Base-by-base conservation (phyloP, 2,113 vertebrate species). In the Amazona vittata region DNA sequence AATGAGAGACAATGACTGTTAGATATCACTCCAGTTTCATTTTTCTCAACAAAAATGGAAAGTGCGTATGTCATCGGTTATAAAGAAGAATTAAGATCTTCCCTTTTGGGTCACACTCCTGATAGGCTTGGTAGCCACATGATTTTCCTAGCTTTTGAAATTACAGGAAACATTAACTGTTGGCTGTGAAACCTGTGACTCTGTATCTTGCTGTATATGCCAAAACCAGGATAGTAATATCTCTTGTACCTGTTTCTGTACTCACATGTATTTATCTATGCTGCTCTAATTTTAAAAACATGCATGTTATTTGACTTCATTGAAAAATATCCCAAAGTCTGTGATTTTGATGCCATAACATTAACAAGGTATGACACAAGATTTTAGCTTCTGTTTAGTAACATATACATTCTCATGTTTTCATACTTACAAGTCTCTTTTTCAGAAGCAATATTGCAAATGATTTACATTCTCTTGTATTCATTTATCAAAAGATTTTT, bases 401-500 rank as follows among this genome's bases (percentile, higher is more conserved):
- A 14, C 15, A 10, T 76, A 11, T 26, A 5, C 60, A 4, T 47
- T 84, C 9, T 78, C 89, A 35, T 47, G 43, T 73, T 84, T 79
- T 71, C 12, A 5, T 70, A 11, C 59, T 43, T 92, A 44, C n/a
- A 37, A 41, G 43, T 52, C 37, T 15, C 24, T 57, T 90, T 94
- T 83, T 86, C 50, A 85, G 15, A 73, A 90, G 26, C 24, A 46
- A 6, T 67, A 49, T 49, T 69, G 12, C 22, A 64, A 55, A 31
- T 60, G 12, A 4, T 91, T 87, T 91, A 22, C 15, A 10, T 87
- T 52, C 11, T 90, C 6, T 53, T 71, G 9, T 67, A 75, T 70
- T 84, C 50, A 35, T 77, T 86, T 83, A 70, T 71, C 31, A 81
- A 82, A 39, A 71, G 37, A 55, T 53, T 87, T 94, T 84, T 75